These are phyloP conservation scores for Macrocentrus cingulum DNA, from an alignment of 1,140 invertebrate genomes.

Conservation along the genomic window DNA sequence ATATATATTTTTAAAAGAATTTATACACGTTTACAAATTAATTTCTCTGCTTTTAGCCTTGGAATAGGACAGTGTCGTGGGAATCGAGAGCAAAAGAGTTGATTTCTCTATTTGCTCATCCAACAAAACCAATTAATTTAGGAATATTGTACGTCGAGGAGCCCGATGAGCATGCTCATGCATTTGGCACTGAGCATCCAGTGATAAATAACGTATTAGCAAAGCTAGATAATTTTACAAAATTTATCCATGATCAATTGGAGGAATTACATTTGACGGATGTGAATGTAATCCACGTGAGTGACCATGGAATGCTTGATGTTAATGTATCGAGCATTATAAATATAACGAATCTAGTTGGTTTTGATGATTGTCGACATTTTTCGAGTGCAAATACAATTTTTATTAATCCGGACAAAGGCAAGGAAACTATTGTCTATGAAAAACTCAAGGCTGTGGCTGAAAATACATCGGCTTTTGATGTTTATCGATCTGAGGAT, in stretches of 20 bases:
- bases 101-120: conserved; percentile 68
- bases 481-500: conserved; percentile 63
- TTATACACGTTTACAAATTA: too few relatives aligned
- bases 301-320: conserved; percentile 74
- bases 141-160: conserved; percentile 74
- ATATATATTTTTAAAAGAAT: too few relatives aligned
- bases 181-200: conserved; percentile 53
- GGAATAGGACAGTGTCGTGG: conserved; percentile 59
- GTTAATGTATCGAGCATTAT: conserved; percentile 61
- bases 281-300: conserved; percentile 71
- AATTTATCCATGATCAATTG: conserved; percentile 63
- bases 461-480: conserved; percentile 53
- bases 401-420: conserved; percentile 61
- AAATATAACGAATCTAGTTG: conserved; percentile 63
- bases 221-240: conserved; percentile 62
- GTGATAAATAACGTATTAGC: conserved; percentile 58
- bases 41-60: too few relatives aligned
- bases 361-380: conserved; percentile 55
- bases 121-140: conserved; percentile 63
- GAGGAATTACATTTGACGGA: conserved; percentile 56
- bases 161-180: conserved; percentile 67
- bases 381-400: conserved; percentile 56
- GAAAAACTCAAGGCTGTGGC: conserved; percentile 57
- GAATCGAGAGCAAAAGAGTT: conserved; percentile 63
- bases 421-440: conserved; percentile 59